Evolutionary conservation across 2,113 vertebrate genomes (phyloP).

Genomic region (Heloderma charlesbogerti): DNA sequence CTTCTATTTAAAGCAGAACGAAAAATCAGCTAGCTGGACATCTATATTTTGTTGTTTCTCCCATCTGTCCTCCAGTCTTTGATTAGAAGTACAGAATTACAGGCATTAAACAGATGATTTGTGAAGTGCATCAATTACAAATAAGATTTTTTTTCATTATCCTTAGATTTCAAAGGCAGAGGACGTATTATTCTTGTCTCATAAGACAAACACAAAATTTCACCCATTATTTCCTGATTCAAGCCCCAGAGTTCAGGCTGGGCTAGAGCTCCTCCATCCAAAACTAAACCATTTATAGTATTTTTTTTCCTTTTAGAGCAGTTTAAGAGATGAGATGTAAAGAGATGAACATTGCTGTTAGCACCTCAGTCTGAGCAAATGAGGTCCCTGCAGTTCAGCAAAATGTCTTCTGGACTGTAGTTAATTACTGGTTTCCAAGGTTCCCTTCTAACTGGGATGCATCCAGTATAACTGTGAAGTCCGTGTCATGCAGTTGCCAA

Average conservation of each 20-base stretch:
- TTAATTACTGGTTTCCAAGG: constrained; percentile 37
- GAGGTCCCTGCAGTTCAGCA: constrained; percentile 16
- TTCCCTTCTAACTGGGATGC: constrained; percentile 31
- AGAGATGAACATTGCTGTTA: neutral
- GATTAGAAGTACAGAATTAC: constrained; percentile 44
- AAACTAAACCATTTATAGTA: constrained; percentile 20
- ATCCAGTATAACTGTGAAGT: constrained; percentile 14
- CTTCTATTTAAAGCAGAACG: constrained; percentile 39
- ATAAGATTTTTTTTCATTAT: constrained; percentile 44
- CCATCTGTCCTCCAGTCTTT: constrained; percentile 29
- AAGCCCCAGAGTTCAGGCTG: neutral
- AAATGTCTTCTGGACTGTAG: constrained; percentile 18
- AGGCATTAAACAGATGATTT: constrained; percentile 35
- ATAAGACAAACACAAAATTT: neutral
- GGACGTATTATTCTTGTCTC: neutral
- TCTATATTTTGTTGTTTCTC: neutral
- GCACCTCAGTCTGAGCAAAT: constrained; percentile 27
- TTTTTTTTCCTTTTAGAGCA: constrained; percentile 19
- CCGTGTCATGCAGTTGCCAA: constrained; percentile 14
- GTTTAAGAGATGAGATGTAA: constrained; percentile 31
- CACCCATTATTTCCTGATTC: neutral
- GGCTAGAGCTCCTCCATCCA: neutral
- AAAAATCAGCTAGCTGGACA: constrained; percentile 1
- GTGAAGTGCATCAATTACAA: constrained; percentile 36
- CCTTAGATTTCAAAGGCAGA: constrained; percentile 4